Conservation (phyloP, 2,888 invertebrate genomes). For the Melanargia galathea region DNA sequence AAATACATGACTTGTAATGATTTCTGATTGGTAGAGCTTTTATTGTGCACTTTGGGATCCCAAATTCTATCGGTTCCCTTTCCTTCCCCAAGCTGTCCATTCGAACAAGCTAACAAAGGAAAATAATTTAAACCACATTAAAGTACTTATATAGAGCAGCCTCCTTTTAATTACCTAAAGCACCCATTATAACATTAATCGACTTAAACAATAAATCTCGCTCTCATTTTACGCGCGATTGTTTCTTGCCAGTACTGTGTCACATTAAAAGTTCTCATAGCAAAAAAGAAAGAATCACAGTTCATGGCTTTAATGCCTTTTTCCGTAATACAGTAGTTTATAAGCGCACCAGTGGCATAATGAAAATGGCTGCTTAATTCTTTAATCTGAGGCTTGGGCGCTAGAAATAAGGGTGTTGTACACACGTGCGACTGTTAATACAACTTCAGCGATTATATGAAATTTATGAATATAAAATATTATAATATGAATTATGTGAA, state of each 20-base stretch:
- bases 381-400: conserved; percentile 3
- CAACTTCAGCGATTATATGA: no score
- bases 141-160: conserved; percentile 13
- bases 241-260: conserved; percentile 49
- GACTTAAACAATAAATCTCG: conserved; percentile 52
- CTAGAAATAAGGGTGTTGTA: not conserved
- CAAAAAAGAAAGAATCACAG: conserved; percentile 30
- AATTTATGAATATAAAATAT: no score
- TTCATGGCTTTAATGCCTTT: conserved; percentile 16
- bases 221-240: conserved; percentile 58
- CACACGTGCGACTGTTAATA: not conserved
- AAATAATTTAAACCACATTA: not conserved
- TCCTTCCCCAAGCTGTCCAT: no score
- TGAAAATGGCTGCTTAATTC: conserved; percentile 15
- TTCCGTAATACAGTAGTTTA: conserved; percentile 20
- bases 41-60: not conserved
- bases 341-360: conserved; percentile 2
- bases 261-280: conserved; percentile 45
- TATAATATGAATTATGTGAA: no score
- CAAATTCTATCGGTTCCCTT: not conserved
- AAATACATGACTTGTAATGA: not conserved
- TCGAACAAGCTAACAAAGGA: not conserved
- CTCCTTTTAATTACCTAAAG: conserved; percentile 25
- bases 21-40: not conserved
- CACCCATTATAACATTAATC: conserved; percentile 43